These are phyloP conservation scores for Podilymbus podiceps DNA, from an alignment of 2,113 vertebrate species.

Conservation along the genomic window DNA sequence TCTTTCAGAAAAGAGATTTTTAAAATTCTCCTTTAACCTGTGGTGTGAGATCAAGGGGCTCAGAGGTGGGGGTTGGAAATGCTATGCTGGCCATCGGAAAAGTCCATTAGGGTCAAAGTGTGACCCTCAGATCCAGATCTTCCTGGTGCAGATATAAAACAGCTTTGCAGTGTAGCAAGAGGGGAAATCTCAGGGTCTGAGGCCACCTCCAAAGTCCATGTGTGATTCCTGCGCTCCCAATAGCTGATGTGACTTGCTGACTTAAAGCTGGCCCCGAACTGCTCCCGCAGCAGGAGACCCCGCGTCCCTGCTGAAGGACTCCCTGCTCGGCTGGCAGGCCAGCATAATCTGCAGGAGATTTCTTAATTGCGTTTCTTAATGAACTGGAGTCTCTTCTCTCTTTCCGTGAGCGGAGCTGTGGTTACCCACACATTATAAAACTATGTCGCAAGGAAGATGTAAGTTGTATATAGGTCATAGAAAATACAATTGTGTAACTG, in stretches of 20 bases:
- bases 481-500: not conserved
- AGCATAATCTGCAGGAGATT: not conserved
- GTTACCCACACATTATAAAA: not conserved
- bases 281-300: not conserved
- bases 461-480: not conserved
- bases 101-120: not conserved
- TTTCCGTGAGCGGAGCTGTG: rapidly evolving
- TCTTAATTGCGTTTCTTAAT: not conserved
- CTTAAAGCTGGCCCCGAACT: not conserved
- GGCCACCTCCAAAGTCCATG: not conserved
- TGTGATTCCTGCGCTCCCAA: not conserved
- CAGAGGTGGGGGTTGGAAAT: not conserved
- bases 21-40: not conserved
- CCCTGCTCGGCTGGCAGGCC: rapidly evolving
- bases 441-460: not conserved
- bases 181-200: not conserved
- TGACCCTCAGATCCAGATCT: not conserved
- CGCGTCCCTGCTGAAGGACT: rapidly evolving
- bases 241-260: not conserved
- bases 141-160: not conserved
- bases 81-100: not conserved
- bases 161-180: not conserved
- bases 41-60: not conserved
- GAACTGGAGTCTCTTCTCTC: not conserved
- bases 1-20: not conserved